Conservation (phyloP, 2,797 vertebrate species). For the Pseudochirops cupreus region DNA sequence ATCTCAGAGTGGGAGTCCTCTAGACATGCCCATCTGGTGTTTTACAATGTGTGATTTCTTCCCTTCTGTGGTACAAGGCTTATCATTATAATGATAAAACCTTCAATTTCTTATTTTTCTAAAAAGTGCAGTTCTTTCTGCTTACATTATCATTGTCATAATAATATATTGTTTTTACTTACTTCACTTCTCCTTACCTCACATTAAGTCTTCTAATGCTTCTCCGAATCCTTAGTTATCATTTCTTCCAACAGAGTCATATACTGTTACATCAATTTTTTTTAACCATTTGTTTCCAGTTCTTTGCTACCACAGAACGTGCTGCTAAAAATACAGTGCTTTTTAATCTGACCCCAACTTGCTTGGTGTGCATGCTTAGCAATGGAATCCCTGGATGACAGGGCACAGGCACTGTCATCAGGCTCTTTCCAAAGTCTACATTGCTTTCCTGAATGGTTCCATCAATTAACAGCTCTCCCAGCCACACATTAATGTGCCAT, state of each 20-base stretch:
- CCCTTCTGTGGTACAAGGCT: not conserved
- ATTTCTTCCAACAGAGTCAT: not conserved
- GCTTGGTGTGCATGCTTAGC: not conserved
- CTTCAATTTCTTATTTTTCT: not conserved
- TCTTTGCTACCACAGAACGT: not conserved
- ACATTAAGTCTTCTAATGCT: not conserved
- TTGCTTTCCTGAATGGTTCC: not conserved
- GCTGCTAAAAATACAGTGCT: not conserved
- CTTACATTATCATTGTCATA: not conserved
- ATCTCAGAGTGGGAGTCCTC: not conserved
- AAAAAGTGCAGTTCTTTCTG: not conserved
- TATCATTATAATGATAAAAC: not conserved
- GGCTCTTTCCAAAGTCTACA: not conserved
- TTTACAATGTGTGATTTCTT: not conserved
- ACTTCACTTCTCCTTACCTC: not conserved
- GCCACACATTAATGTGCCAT: no score
- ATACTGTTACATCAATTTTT: not conserved
- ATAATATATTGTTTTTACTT: not conserved
- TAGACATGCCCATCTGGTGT: not conserved
- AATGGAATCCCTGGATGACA: not conserved
- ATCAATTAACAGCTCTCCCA: no score
- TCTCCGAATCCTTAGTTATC: not conserved
- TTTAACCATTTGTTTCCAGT: not conserved
- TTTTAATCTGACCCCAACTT: not conserved
- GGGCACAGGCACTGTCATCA: not conserved